phyloP scores from a whole-genome alignment of 2,113 vertebrate species.

The Geococcyx californianus region DNA sequence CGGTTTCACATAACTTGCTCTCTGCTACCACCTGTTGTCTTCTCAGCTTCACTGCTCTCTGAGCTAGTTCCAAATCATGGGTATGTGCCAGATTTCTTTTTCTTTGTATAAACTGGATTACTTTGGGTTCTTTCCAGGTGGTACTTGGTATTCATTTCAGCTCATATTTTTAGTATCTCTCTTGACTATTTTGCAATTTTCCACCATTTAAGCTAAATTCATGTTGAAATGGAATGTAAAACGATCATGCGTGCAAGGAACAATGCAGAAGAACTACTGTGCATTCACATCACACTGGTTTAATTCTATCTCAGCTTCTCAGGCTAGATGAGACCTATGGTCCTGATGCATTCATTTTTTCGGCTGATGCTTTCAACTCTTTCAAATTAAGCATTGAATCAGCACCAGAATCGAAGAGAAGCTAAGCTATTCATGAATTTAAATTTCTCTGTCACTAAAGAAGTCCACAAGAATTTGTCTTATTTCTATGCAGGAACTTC shows the following conservation, averaged over 20 bases:
- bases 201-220: not conserved
- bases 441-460: not conserved
- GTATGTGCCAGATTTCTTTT: not conserved
- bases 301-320: not conserved
- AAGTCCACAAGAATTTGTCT: not conserved
- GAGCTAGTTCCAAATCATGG: not conserved
- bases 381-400: not conserved
- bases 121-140: not conserved
- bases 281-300: not conserved
- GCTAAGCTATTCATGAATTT: not conserved
- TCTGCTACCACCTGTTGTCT: conserved; percentile 14
- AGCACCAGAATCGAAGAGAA: not conserved
- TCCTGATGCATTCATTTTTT: not conserved
- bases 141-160: not conserved
- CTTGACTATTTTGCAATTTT: not conserved
- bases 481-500: not conserved
- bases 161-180: not conserved
- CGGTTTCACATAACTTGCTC: not conserved
- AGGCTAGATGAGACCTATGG: not conserved
- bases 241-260: not conserved
- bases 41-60: not conserved
- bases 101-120: not conserved
- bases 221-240: not conserved
- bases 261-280: not conserved
- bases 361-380: not conserved